A percentile compares a stretch with the other conserved stretches of the same genome.
phyloP scores from a whole-genome alignment of 2,888 invertebrate genomes.

The Cordylochernes scorpioides region DNA sequence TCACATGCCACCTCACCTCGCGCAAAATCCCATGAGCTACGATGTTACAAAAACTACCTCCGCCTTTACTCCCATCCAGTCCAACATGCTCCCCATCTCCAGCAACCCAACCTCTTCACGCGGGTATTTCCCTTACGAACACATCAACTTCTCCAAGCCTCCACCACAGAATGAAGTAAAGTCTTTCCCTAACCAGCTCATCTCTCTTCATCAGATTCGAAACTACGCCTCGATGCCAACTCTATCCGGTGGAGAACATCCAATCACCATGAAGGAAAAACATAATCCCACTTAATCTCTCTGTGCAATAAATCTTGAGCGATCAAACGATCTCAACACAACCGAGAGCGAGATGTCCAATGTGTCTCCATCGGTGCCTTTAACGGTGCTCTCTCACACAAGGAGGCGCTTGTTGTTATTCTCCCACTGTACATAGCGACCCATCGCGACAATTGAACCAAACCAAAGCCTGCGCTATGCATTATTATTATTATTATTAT shows the following conservation, averaged over 20 bases:
- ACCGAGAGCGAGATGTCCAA: no score
- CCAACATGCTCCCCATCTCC: slow-evolving; percentile 17
- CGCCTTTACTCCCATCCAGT: slow-evolving; percentile 71
- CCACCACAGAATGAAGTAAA: slow-evolving; percentile 20
- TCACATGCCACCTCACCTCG: background rate
- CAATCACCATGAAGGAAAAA: slow-evolving; percentile 13
- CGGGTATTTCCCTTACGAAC: slow-evolving; percentile 47
- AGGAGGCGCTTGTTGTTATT: no score
- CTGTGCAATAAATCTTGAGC: no score
- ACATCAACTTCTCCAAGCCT: slow-evolving; percentile 46
- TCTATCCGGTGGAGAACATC: slow-evolving; percentile 12
- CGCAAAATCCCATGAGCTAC: background rate
- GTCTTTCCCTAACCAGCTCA: slow-evolving; percentile 62
- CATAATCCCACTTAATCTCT: no score
- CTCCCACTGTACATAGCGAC: no score
- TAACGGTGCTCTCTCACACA: no score
- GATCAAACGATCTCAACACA: no score
- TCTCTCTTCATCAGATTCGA: slow-evolving; percentile 80
- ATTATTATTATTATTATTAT: no score
- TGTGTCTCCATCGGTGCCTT: no score
- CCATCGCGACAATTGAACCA: no score
- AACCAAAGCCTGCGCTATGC: no score
- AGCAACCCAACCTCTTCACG: slow-evolving; percentile 19
- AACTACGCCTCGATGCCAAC: slow-evolving; percentile 72
- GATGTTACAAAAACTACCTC: slow-evolving; percentile 19